A percentile compares a stretch with the other conserved stretches of the same genome.
Conservation (phyloP, 2,797 vertebrate species). For the Hypotaenidia okinawae region DNA sequence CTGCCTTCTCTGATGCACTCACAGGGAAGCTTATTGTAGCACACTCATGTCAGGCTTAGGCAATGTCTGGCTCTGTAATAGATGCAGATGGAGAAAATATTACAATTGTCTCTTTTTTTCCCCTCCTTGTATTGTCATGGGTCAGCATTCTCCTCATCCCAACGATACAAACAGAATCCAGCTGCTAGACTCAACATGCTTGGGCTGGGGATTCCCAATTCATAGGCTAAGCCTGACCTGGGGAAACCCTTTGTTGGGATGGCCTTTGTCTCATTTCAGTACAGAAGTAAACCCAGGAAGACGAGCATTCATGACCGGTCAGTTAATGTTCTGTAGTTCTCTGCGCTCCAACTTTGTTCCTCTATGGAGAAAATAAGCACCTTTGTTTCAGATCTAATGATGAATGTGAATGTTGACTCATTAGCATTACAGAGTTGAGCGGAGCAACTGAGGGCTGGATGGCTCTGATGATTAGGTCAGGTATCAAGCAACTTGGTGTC, state of each 20-base stretch:
- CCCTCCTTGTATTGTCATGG: background rate
- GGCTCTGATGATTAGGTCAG: background rate
- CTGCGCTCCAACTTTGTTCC: accelerated
- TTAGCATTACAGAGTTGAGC: background rate
- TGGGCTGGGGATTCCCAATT: background rate
- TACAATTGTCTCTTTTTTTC: background rate
- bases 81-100: background rate
- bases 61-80: background rate
- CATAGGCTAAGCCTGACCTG: background rate
- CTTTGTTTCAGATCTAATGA: slow-evolving; percentile 7
- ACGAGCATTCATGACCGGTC: background rate
- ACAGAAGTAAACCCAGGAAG: background rate
- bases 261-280: background rate
- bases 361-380: background rate
- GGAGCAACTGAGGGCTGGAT: background rate
- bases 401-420: background rate
- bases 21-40: background rate
- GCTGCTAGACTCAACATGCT: background rate
- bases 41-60: background rate
- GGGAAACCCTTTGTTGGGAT: background rate
- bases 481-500: background rate
- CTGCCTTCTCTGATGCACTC: background rate
- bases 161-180: background rate
- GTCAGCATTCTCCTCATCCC: background rate
- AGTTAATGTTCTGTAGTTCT: background rate